Evolutionary conservation across 1,140 invertebrate genomes (phyloP).

Genomic region (Brachionus asplanchnoidis): DNA sequence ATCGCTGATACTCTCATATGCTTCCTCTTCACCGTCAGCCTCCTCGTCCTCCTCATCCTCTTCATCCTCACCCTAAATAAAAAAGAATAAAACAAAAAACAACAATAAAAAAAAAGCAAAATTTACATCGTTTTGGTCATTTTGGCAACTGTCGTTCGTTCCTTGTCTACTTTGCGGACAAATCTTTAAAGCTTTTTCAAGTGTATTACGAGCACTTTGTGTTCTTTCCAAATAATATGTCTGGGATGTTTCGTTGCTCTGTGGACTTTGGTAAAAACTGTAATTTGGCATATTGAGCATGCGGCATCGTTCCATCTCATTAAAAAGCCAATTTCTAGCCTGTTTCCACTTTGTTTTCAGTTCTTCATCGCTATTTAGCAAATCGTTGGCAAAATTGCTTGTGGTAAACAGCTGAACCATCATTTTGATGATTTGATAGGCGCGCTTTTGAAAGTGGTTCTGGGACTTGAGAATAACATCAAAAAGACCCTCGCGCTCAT

Average conservation of each 20-base stretch:
- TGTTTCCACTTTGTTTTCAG: conserved; percentile 75
- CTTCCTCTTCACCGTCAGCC: not conserved
- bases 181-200: conserved; percentile 75
- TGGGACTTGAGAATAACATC: conserved; percentile 86
- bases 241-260: conserved; percentile 88
- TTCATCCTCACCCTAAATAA: not conserved
- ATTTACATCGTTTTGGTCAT: not conserved
- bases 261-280: conserved; percentile 60
- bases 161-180: conserved; percentile 63
- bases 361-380: conserved; percentile 71
- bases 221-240: conserved; percentile 89
- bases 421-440: conserved; percentile 93
- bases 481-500: conserved; percentile 84
- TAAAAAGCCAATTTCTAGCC: conserved; percentile 68
- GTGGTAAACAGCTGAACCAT: conserved; percentile 82
- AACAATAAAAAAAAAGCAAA: not conserved
- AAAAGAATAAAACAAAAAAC: not conserved
- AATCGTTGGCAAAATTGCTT: conserved; percentile 67
- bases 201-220: conserved; percentile 80
- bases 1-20: conserved; percentile 30
- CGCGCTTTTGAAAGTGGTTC: conserved; percentile 88
- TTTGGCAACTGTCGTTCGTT: not conserved
- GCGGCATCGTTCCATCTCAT: conserved; percentile 70
- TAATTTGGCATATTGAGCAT: conserved; percentile 36
- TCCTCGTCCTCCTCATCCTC: not conserved